Evolutionary conservation across 1,140 invertebrate species (phyloP).

Genomic region (Drosophila guanche): DNA sequence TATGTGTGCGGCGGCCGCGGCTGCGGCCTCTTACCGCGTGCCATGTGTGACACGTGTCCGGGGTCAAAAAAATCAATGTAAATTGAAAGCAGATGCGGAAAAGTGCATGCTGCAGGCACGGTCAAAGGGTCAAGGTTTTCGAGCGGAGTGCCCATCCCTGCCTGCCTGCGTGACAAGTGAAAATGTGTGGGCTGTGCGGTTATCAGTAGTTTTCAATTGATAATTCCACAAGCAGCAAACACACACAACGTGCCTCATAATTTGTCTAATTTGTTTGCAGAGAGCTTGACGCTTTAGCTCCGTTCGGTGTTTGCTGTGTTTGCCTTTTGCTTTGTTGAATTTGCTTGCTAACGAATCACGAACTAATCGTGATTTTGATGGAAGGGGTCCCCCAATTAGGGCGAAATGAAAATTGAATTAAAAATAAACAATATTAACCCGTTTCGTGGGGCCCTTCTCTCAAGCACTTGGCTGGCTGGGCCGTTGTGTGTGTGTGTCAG

Average conservation of each 20-base stretch:
- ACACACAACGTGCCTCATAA: constrained; percentile 18
- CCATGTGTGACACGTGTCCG: constrained; percentile 11
- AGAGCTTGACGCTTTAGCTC: constrained; percentile 48
- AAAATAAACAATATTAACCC: constrained; percentile 62
- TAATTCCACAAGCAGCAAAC: constrained; percentile 15
- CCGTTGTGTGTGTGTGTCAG: constrained; percentile 19
- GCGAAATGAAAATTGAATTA: constrained; percentile 57
- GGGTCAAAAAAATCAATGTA: constrained; percentile 62
- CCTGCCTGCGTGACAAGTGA: neutral
- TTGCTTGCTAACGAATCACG: constrained; percentile 75
- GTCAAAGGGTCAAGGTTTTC: constrained; percentile 65
- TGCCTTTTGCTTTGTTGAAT: constrained; percentile 59
- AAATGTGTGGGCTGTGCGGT: neutral
- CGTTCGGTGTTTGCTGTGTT: constrained; percentile 9
- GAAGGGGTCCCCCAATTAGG: constrained; percentile 61
- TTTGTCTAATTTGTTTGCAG: constrained; percentile 65
- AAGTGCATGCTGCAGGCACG: constrained; percentile 6
- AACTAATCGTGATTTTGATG: constrained; percentile 70
- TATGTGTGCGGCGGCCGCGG: neutral
- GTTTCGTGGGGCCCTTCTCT: constrained; percentile 1
- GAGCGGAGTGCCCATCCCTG: too few relatives aligned
- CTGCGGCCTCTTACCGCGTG: neutral
- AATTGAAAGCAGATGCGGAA: too few relatives aligned
- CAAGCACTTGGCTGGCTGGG: neutral
- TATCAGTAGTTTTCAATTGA: constrained; percentile 52